Evolutionary conservation across 2,113 vertebrate genomes (phyloP).

Genomic region (Eurystomus gularis): DNA sequence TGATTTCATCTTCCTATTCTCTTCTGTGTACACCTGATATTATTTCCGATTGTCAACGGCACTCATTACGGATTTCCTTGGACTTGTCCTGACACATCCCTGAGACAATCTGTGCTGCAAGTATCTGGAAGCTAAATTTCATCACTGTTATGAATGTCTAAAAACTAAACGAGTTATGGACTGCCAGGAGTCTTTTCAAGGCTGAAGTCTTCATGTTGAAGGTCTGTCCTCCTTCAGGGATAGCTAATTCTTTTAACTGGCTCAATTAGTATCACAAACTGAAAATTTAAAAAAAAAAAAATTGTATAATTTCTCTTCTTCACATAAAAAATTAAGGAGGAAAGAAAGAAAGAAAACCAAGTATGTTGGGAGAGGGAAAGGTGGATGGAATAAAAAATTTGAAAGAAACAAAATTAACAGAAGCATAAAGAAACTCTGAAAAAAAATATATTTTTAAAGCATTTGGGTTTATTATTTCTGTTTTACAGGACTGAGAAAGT

Average conservation of each 20-base stretch:
- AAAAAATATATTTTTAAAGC: neutral
- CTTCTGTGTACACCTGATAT: neutral
- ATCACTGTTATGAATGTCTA: fast-evolving
- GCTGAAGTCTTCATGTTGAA: neutral
- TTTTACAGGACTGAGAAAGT: neutral
- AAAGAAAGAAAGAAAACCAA: neutral
- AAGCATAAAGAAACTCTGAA: neutral
- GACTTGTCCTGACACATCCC: neutral
- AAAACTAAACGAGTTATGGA: neutral
- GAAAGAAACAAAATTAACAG: neutral
- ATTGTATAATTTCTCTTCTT: neutral
- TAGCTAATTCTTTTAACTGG: neutral
- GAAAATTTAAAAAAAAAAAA: neutral
- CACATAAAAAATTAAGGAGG: neutral
- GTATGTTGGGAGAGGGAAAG: neutral
- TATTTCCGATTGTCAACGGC: neutral
- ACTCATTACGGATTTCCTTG: neutral
- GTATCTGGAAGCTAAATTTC: neutral
- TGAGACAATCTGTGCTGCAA: neutral
- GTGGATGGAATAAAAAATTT: neutral
- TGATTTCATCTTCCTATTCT: neutral
- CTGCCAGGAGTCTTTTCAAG: neutral
- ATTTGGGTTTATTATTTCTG: neutral
- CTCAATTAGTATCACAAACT: neutral
- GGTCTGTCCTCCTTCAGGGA: neutral